phyloP scores from a whole-genome alignment of 2,888 invertebrate species.

The Andricus curvator region DNA sequence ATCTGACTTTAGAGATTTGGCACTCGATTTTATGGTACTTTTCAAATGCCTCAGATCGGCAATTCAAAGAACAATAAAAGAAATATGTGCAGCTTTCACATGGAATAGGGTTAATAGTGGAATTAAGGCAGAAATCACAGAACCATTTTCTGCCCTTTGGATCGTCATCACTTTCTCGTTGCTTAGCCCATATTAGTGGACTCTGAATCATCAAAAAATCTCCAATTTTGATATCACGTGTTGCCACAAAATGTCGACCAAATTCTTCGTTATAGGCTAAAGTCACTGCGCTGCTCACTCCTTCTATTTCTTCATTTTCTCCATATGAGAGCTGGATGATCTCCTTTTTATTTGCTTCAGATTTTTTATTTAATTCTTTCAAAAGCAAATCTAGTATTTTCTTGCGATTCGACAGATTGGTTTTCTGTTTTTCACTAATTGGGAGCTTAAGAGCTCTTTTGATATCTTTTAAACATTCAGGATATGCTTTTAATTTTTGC shows the following conservation, averaged over 20 bases:
- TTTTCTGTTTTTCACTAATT: not conserved
- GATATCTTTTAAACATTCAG: not conserved
- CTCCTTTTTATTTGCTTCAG: too few relatives aligned
- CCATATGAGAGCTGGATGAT: not conserved
- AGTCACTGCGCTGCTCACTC: not conserved
- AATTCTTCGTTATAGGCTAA: not conserved
- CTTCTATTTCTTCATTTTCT: not conserved
- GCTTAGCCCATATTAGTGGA: not conserved
- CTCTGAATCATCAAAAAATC: constrained; percentile 4
- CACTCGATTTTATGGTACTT: not conserved
- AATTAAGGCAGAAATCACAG: not conserved
- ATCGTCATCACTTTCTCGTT: too few relatives aligned
- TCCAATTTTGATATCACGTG: not conserved
- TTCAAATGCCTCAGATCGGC: not conserved
- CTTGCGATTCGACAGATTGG: too few relatives aligned
- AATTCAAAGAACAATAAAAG: not conserved
- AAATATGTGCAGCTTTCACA: not conserved
- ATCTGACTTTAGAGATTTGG: not conserved
- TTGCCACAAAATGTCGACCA: not conserved
- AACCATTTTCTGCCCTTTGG: not conserved
- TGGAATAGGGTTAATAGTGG: not conserved
- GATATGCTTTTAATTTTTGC: not conserved
- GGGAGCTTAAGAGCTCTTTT: not conserved
- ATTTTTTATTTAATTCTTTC: too few relatives aligned
- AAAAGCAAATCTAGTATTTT: too few relatives aligned